Base-by-base conservation (phyloP, 1,140 invertebrate species). In the Andricus grossulariae region DNA sequence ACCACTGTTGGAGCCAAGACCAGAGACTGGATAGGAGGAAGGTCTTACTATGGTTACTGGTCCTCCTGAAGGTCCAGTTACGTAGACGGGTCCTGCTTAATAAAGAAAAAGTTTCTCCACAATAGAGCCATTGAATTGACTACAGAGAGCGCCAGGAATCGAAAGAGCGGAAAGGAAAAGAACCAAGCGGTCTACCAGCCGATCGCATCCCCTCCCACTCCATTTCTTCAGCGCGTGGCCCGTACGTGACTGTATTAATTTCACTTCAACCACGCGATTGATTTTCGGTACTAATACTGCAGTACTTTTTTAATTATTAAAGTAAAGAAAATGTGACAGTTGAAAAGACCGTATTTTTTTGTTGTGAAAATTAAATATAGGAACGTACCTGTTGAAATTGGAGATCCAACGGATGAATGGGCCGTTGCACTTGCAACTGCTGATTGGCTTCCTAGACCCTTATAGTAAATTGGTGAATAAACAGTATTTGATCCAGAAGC, bases 21-120 rank as follows among this genome's bases (percentile, higher is more conserved):
- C 72, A 0, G 66, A 8, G 13, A 77, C 77, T 0, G 76, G 76
- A 5, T 72, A 54, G 15, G 76, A 71, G 0, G 78, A 60, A 18
- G 74, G 80, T 51, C 84, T 80, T 49, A 80, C 45, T 13, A 83
- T 39, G 0, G 39, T 76, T 16, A 82, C 77, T 1, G 84, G 75
- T 55, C 78, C 81, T 6, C 71, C 74, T 39, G 77, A 70, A 4
- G 85, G 82, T 18, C 82, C 84, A 70, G 82, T 79, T 54, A 87
- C 79, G 7, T 80, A 73, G 39, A 82, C 82, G 4, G 74, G 25
- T 12, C 80, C 83, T 70, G 49, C 25, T 32, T 32, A 0, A 32
- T 32, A 32, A 3, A 32, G 4, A 32, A 32, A 32, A 32, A 32
- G 25, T 32, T 32, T 32, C 25, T 32, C 25, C 5, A 32, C 25